These are phyloP conservation scores for Megatriorchis doriae DNA, from an alignment of 2,113 vertebrate species.

Conservation along the genomic window DNA sequence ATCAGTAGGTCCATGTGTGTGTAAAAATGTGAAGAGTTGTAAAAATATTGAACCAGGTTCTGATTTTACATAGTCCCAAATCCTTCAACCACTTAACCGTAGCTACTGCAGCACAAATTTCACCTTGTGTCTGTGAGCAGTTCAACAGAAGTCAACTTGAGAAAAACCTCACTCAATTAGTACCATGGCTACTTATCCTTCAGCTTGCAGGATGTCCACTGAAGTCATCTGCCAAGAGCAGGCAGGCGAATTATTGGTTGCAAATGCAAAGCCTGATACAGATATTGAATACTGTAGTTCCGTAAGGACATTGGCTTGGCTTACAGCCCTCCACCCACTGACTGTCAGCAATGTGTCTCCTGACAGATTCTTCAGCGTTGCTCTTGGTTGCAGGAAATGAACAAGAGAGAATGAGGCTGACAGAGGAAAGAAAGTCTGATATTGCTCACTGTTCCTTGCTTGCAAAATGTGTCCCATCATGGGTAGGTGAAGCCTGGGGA, in stretches of 20 bases:
- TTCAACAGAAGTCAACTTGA: background rate
- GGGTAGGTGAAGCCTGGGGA: background rate
- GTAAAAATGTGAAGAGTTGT: slow-evolving; percentile 1
- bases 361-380: background rate
- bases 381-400: background rate
- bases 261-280: background rate
- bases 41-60: slow-evolving; percentile 34
- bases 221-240: background rate
- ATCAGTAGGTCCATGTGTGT: background rate
- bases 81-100: background rate
- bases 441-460: background rate
- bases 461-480: background rate
- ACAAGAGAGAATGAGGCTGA: background rate
- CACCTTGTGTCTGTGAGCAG: background rate
- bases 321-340: background rate
- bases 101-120: background rate
- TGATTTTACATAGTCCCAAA: background rate
- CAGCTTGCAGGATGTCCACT: background rate
- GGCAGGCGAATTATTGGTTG: background rate
- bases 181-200: background rate
- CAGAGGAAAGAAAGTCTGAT: background rate
- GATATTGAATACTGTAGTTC: background rate
- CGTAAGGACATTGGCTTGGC: background rate
- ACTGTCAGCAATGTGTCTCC: background rate
- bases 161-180: background rate